A percentile compares a stretch with the other conserved stretches of the same genome.
phyloP scores from a whole-genome alignment of 2,888 invertebrate species.

The Amphipyra tragopoginis region DNA sequence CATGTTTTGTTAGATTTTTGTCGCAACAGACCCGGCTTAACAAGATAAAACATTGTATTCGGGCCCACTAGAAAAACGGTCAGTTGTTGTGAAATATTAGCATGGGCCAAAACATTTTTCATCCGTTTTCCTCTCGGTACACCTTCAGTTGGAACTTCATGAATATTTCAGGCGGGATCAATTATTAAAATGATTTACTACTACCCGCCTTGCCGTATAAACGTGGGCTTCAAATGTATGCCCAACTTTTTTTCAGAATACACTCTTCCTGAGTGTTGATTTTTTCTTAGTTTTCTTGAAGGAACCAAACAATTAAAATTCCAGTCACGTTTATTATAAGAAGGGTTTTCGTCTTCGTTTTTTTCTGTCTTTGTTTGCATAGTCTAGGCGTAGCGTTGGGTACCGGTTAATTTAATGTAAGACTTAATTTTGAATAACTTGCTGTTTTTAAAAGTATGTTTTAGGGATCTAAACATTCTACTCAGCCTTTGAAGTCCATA shows the following conservation, averaged over 20 bases:
- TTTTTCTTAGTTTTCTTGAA: constrained; percentile 55
- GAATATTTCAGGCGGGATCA: constrained; percentile 87
- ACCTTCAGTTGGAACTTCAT: constrained; percentile 84
- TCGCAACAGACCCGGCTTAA: too few relatives aligned
- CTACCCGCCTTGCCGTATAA: constrained; percentile 72
- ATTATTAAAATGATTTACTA: constrained; percentile 90
- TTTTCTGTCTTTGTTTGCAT: constrained; percentile 37
- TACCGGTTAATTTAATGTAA: too few relatives aligned
- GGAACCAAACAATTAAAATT: constrained; percentile 60
- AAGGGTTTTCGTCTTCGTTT: constrained; percentile 33
- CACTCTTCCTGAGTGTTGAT: constrained; percentile 58
- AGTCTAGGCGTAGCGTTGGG: constrained; percentile 3
- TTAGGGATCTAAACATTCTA: too few relatives aligned
- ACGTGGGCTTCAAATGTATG: constrained; percentile 71
- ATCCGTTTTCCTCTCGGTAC: constrained; percentile 79
- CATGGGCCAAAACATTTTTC: constrained; percentile 80
- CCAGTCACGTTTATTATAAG: constrained; percentile 54
- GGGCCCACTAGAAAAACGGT: constrained; percentile 67
- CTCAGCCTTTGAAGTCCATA: too few relatives aligned
- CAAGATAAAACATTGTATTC: constrained; percentile 59
- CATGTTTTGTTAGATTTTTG: too few relatives aligned
- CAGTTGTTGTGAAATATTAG: constrained; percentile 77
- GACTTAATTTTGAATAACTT: too few relatives aligned
- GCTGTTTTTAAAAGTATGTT: too few relatives aligned
- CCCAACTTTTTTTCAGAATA: constrained; percentile 68